These are phyloP conservation scores for Proterorhinus semilunaris DNA, from an alignment of 2,113 vertebrate genomes.

Conservation along the genomic window DNA sequence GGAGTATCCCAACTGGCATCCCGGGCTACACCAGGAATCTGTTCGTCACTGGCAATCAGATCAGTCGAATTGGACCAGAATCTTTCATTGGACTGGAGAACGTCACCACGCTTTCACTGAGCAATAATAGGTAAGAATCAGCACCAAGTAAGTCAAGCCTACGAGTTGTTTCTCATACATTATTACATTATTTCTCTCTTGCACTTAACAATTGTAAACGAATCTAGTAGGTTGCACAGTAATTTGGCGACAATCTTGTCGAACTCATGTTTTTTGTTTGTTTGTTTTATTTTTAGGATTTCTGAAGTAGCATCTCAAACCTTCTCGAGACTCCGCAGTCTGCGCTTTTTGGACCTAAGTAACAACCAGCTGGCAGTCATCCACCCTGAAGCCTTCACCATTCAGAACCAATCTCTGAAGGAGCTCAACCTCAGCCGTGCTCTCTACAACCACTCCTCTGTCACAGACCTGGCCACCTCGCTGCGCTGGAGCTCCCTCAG, in stretches of 20 bases:
- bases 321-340: slow-evolving; percentile 68
- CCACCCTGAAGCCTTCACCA: slow-evolving; percentile 72
- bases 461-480: slow-evolving; percentile 56
- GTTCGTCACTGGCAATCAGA: slow-evolving; percentile 77
- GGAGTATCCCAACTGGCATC: slow-evolving; percentile 67
- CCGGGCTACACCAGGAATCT: slow-evolving; percentile 77
- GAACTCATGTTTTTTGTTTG: too few relatives aligned
- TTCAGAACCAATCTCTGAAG: slow-evolving; percentile 65
- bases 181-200: neutral
- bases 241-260: neutral
- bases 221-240: neutral
- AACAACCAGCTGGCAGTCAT: slow-evolving; percentile 74
- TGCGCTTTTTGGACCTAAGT: slow-evolving; percentile 78
- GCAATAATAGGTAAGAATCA: slow-evolving; percentile 75
- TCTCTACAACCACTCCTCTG: slow-evolving; percentile 71
- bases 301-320: slow-evolving; percentile 68
- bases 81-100: slow-evolving; percentile 72
- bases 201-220: too few relatives aligned
- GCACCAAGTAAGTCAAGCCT: neutral
- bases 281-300: slow-evolving; percentile 59
- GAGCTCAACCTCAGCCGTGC: slow-evolving; percentile 81
- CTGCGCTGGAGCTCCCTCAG: slow-evolving; percentile 60
- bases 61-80: slow-evolving; percentile 65
- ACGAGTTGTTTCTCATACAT: neutral
- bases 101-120: slow-evolving; percentile 75